Conservation (phyloP, 2,797 vertebrate species). For the Dryobates pubescens region DNA sequence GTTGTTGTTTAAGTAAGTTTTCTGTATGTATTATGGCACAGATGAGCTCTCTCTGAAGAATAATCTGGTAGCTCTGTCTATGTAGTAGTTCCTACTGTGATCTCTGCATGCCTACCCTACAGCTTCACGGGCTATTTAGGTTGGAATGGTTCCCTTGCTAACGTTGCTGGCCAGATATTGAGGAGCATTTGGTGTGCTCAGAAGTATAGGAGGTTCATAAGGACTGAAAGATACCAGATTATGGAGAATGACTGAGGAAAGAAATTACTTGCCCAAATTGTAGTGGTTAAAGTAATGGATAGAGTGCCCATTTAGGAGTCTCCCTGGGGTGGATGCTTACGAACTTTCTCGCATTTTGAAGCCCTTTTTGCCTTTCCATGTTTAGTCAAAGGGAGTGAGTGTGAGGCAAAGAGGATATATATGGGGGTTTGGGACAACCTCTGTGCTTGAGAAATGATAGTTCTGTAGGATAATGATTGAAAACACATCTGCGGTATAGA, state of each 20-base stretch:
- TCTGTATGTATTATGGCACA: too few species aligned
- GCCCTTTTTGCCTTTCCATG: background rate
- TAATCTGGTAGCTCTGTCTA: background rate
- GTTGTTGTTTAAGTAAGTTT: too few species aligned
- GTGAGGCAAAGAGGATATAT: background rate
- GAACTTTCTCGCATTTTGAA: background rate
- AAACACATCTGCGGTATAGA: background rate
- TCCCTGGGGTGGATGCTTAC: background rate
- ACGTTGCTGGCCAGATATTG: background rate
- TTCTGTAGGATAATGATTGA: conserved; percentile 14
- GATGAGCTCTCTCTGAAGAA: too few species aligned
- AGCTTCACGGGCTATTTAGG: background rate
- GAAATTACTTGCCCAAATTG: background rate
- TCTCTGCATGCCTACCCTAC: background rate
- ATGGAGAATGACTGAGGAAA: background rate
- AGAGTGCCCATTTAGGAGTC: background rate
- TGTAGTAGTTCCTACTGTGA: background rate
- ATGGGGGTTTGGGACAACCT: background rate
- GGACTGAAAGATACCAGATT: background rate
- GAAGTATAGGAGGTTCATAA: background rate
- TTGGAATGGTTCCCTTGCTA: background rate
- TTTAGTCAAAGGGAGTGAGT: background rate
- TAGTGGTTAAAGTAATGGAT: background rate
- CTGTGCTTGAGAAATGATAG: background rate
- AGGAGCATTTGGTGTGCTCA: background rate